These are phyloP conservation scores for Rotaria sp. DNA, from an alignment of 2,888 invertebrate genomes.

Conservation along the genomic window DNA sequence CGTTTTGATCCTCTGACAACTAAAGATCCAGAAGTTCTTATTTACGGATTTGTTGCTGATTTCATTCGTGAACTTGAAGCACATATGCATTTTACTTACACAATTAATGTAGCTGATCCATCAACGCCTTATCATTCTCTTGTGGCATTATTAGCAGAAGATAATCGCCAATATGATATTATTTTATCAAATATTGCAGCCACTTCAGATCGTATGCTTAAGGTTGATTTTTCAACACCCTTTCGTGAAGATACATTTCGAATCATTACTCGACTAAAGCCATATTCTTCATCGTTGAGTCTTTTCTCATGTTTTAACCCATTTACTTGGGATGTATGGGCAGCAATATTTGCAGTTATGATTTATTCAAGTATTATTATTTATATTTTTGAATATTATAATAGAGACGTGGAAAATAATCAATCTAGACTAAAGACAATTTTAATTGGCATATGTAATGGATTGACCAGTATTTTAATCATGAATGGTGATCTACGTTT, in stretches of 20 bases:
- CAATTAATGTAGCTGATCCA: neutral
- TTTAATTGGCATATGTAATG: neutral
- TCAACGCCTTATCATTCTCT: neutral
- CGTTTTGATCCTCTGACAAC: neutral
- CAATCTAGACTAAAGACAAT: neutral
- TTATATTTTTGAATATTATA: neutral
- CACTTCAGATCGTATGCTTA: neutral
- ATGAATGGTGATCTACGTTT: neutral
- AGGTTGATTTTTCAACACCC: neutral
- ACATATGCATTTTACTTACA: neutral
- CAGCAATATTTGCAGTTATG: neutral
- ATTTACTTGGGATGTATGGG: neutral
- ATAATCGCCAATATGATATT: neutral
- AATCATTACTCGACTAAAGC: neutral
- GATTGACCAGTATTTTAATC: neutral
- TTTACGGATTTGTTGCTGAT: neutral
- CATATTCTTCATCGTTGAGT: neutral
- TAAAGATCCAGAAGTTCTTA: neutral
- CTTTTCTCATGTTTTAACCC: conserved; percentile 6
- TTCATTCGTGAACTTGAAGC: neutral
- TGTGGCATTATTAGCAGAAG: neutral
- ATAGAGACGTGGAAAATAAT: neutral
- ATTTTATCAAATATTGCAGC: neutral
- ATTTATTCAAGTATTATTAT: neutral
- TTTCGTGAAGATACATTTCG: neutral